phyloP scores from a whole-genome alignment of 2,888 invertebrate genomes.

The Ochropacha duplaris region DNA sequence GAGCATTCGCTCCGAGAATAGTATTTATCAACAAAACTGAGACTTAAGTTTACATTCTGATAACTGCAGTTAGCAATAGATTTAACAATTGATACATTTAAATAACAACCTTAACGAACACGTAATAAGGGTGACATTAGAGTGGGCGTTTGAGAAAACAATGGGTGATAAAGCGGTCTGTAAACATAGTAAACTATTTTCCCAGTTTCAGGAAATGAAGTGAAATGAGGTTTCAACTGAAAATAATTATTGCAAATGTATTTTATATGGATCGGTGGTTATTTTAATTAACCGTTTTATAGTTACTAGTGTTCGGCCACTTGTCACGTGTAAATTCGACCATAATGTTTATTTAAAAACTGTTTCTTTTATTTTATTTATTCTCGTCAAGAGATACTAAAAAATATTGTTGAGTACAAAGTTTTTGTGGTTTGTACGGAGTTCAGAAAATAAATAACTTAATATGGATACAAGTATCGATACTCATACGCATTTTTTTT shows the following conservation, averaged over 20 bases:
- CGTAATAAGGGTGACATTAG: background rate
- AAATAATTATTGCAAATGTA: conserved; percentile 1
- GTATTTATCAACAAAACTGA: conserved; percentile 1
- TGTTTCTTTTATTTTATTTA: too few species aligned
- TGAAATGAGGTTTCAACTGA: conserved; percentile 17
- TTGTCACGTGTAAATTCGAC: too few species aligned
- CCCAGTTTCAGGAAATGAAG: conserved; percentile 28
- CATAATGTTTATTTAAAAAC: too few species aligned
- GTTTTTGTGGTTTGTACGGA: too few species aligned
- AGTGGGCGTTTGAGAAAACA: conserved; percentile 25
- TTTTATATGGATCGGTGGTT: background rate
- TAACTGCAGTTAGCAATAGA: background rate
- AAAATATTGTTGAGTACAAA: too few species aligned
- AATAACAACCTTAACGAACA: background rate
- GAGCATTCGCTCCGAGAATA: background rate
- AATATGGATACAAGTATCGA: too few species aligned
- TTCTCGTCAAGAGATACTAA: too few species aligned
- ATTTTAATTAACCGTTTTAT: background rate
- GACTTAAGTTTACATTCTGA: conserved; percentile 4
- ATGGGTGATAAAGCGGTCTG: conserved; percentile 32
- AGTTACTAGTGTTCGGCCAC: background rate
- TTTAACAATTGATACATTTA: background rate
- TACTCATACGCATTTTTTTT: too few species aligned
- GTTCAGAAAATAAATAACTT: too few species aligned
- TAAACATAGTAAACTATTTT: conserved; percentile 21